Evolutionary conservation across 1,140 invertebrate genomes (phyloP).

Genomic region (Papilio helenus): DNA sequence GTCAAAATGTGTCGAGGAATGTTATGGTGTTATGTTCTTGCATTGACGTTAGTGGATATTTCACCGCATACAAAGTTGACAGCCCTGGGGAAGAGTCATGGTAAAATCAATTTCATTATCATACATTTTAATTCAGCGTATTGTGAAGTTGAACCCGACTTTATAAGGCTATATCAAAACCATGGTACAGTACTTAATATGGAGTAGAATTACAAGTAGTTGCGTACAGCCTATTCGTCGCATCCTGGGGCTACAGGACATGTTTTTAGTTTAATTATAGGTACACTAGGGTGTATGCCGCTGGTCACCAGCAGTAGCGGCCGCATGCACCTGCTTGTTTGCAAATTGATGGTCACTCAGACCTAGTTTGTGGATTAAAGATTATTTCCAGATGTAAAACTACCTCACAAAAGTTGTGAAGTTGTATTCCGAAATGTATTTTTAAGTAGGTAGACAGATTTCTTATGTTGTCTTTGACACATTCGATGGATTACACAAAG

Average conservation of each 20-base stretch:
- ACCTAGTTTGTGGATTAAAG: background rate
- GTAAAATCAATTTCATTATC: conserved; percentile 73
- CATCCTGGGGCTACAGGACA: background rate
- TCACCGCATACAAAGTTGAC: conserved; percentile 74
- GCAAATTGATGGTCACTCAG: background rate
- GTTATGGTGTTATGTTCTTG: conserved; percentile 75
- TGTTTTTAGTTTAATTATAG: background rate
- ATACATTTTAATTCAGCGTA: conserved; percentile 46
- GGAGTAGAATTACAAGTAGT: background rate
- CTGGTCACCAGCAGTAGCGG: background rate
- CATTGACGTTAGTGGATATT: conserved; percentile 76
- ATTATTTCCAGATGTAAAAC: background rate
- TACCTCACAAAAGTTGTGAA: background rate
- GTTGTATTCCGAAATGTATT: background rate
- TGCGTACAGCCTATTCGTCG: background rate
- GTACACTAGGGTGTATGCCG: background rate
- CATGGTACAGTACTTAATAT: background rate
- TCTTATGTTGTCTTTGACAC: background rate
- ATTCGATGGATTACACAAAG: background rate
- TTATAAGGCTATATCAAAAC: background rate
- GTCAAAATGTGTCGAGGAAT: conserved; percentile 74
- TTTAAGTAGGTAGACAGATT: background rate
- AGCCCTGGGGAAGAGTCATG: conserved; percentile 78
- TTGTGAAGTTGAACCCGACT: background rate
- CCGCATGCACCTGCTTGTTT: background rate